Conservation (phyloP, 2,888 invertebrate genomes). For the Parnassius mnemosyne region DNA sequence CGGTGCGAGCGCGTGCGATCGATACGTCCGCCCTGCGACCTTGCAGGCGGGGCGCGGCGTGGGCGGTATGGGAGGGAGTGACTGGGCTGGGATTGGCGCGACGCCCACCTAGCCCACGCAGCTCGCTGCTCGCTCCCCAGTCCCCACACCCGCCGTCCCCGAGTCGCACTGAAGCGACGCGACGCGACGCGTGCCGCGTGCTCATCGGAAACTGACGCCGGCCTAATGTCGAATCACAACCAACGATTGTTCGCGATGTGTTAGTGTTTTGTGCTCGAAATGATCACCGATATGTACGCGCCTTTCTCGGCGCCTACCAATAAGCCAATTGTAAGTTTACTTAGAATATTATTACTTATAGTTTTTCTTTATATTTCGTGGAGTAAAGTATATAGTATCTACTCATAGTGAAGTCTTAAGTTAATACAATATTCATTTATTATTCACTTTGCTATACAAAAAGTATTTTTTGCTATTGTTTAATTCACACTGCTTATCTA, state of each 20-base stretch:
- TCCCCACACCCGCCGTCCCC: constrained; percentile 35
- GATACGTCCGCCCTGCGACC: constrained; percentile 71
- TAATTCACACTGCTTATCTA: too few relatives aligned
- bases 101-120: constrained; percentile 45
- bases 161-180: constrained; percentile 31
- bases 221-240: constrained; percentile 14
- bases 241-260: constrained; percentile 39
- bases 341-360: too few relatives aligned
- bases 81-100: constrained; percentile 49
- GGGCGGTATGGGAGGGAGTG: constrained; percentile 73
- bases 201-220: constrained; percentile 10
- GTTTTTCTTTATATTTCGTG: too few relatives aligned
- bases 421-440: too few relatives aligned
- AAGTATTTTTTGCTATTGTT: too few relatives aligned
- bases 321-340: constrained; percentile 70
- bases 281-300: constrained; percentile 78
- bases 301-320: constrained; percentile 67
- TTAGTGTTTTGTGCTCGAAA: constrained; percentile 50
- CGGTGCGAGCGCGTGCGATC: constrained; percentile 70
- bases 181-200: constrained; percentile 31
- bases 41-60: constrained; percentile 69
- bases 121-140: constrained; percentile 43
- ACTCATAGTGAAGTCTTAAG: too few relatives aligned
- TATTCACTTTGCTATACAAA: too few relatives aligned
- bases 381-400: too few relatives aligned